A percentile compares a stretch with the other conserved stretches of the same genome.
These are phyloP conservation scores for Liodrosophila aerea DNA, from an alignment of 2,888 invertebrate genomes.

Conservation along the genomic window DNA sequence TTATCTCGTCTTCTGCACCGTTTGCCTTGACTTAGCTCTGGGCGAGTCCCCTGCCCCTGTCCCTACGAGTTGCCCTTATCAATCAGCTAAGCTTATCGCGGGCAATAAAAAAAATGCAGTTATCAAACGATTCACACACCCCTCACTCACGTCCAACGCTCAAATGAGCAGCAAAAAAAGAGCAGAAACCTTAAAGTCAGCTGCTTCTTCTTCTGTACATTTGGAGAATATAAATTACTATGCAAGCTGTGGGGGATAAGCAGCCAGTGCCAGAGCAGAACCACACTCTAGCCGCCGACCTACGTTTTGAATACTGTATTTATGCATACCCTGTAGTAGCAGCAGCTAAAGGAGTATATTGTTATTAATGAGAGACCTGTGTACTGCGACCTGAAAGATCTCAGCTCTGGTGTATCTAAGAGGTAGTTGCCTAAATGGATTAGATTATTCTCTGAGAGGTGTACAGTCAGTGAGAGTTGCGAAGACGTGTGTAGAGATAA, in stretches of 20 bases:
- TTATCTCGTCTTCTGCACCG: slow-evolving; percentile 1
- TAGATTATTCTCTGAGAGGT: too few species aligned
- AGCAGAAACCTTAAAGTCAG: slow-evolving; percentile 17
- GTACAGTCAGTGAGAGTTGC: too few species aligned
- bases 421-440: too few species aligned
- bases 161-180: slow-evolving; percentile 3
- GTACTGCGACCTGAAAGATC: too few species aligned
- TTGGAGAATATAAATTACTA: slow-evolving; percentile 45
- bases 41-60: slow-evolving; percentile 8
- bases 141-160: neutral
- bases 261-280: slow-evolving; percentile 2
- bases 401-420: too few species aligned
- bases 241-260: slow-evolving; percentile 39
- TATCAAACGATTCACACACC: slow-evolving; percentile 21
- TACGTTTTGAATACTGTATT: too few species aligned
- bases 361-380: too few species aligned
- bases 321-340: too few species aligned
- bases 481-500: too few species aligned
- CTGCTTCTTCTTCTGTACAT: slow-evolving; percentile 39
- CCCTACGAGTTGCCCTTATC: slow-evolving; percentile 16
- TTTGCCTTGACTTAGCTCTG: slow-evolving; percentile 22
- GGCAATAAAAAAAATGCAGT: slow-evolving; percentile 34
- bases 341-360: too few species aligned
- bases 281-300: too few species aligned
- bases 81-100: slow-evolving; percentile 45